Percentiles rank a stretch among this genome's conserved stretches.
phyloP scores from a whole-genome alignment of 2,113 vertebrate species.

The Euleptes europaea region DNA sequence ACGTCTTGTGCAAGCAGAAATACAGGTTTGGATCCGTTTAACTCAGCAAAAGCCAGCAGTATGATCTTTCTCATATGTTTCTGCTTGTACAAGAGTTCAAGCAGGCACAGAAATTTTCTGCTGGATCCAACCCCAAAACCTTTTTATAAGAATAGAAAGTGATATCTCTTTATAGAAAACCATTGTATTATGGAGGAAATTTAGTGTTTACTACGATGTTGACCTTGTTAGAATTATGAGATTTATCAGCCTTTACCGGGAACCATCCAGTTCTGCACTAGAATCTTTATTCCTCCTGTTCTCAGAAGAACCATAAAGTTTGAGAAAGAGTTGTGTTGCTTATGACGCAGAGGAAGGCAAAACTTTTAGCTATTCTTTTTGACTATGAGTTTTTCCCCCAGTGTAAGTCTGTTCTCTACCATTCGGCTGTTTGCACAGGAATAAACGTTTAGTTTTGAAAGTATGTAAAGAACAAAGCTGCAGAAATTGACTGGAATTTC shows the following conservation, averaged over 20 bases:
- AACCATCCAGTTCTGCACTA: constrained; percentile 21
- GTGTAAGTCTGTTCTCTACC: constrained; percentile 49
- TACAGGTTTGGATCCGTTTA: too few species aligned
- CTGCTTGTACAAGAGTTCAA: neutral
- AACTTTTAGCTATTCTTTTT: neutral
- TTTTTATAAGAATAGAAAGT: neutral
- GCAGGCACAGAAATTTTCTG: neutral
- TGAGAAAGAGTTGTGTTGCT: constrained; percentile 19
- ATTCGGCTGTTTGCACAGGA: constrained; percentile 72
- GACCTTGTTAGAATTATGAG: neutral
- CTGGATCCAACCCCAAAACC: neutral
- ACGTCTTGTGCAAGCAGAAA: too few species aligned
- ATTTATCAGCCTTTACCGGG: constrained; percentile 5
- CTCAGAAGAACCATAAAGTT: constrained; percentile 19
- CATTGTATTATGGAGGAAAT: constrained; percentile 12
- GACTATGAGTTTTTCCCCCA: neutral
- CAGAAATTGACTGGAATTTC: constrained; percentile 75
- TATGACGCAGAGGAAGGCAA: constrained; percentile 2
- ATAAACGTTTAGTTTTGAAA: constrained; percentile 73
- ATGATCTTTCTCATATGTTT: too few species aligned
- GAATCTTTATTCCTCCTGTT: constrained; percentile 7
- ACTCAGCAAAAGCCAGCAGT: too few species aligned
- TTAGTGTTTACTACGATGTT: neutral
- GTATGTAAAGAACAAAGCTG: constrained; percentile 72
- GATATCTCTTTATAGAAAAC: neutral